Conservation (phyloP, 2,888 invertebrate species). For the Cacoxenus indagator region DNA sequence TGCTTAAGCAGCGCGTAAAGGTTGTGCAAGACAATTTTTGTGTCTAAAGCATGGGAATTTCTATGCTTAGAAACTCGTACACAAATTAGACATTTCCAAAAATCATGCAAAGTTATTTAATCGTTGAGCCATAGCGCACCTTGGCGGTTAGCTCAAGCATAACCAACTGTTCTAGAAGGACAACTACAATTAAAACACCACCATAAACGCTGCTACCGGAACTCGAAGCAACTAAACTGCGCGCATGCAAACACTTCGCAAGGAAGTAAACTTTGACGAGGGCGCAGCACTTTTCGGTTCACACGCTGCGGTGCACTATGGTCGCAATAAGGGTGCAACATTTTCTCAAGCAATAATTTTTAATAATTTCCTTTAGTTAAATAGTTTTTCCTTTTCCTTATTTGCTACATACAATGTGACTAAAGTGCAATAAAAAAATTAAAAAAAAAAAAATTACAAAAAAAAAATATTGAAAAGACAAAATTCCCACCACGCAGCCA, state of each 20-base stretch:
- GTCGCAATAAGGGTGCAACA: constrained; percentile 35
- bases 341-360: constrained; percentile 54
- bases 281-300: constrained; percentile 47
- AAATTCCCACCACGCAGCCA: constrained; percentile 56
- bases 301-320: constrained; percentile 44
- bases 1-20: no score
- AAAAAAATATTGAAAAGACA: constrained; percentile 19
- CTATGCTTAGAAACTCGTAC: not conserved
- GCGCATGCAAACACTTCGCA: not conserved
- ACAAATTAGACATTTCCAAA: not conserved
- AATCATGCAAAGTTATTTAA: constrained; percentile 49
- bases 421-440: not conserved
- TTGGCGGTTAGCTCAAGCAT: constrained; percentile 9
- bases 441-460: not conserved
- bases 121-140: constrained; percentile 44
- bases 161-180: constrained; percentile 42
- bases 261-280: constrained; percentile 31
- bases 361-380: constrained; percentile 66
- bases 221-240: not conserved
- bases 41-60: constrained; percentile 2
- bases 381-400: constrained; percentile 56
- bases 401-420: constrained; percentile 27
- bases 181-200: constrained; percentile 35
- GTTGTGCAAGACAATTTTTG: not conserved
- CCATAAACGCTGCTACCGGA: constrained; percentile 27